These are phyloP conservation scores for Cygnus buccinator DNA, from an alignment of 2,113 vertebrate genomes.

Conservation along the genomic window DNA sequence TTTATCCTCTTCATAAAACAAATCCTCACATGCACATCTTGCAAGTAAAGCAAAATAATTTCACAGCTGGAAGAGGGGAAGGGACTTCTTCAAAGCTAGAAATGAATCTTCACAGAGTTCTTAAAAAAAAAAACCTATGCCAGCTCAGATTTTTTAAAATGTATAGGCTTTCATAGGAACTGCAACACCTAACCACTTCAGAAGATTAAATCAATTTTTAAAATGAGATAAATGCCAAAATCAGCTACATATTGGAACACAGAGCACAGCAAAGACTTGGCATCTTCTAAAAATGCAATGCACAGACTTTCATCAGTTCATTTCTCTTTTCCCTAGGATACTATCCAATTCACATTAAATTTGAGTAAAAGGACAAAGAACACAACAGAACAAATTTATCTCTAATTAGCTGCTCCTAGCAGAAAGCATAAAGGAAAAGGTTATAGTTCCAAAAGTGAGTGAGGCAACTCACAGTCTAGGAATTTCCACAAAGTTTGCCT, in stretches of 20 bases:
- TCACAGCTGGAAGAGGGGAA: not conserved
- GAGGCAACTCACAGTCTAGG: not conserved
- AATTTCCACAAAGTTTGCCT: not conserved
- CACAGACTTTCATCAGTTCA: not conserved
- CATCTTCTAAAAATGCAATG: not conserved
- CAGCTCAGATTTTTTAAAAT: not conserved
- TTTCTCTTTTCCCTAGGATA: not conserved
- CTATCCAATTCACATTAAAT: not conserved
- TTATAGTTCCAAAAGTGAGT: not conserved
- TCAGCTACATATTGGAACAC: not conserved
- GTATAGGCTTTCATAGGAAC: not conserved
- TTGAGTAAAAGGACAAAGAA: not conserved
- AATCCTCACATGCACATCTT: not conserved
- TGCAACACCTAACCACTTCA: not conserved
- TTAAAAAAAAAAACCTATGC: not conserved
- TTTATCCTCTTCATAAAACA: not conserved
- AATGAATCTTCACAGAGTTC: not conserved
- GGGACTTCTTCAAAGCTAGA: not conserved
- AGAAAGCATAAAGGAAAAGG: rapidly evolving
- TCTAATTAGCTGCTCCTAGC: not conserved
- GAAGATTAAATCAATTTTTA: not conserved
- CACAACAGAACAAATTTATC: not conserved
- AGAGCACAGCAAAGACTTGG: not conserved
- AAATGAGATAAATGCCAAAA: not conserved
- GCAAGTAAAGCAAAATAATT: not conserved